Evolutionary conservation across 2,113 vertebrate species (phyloP).

Genomic region (Sander vitreus): DNA sequence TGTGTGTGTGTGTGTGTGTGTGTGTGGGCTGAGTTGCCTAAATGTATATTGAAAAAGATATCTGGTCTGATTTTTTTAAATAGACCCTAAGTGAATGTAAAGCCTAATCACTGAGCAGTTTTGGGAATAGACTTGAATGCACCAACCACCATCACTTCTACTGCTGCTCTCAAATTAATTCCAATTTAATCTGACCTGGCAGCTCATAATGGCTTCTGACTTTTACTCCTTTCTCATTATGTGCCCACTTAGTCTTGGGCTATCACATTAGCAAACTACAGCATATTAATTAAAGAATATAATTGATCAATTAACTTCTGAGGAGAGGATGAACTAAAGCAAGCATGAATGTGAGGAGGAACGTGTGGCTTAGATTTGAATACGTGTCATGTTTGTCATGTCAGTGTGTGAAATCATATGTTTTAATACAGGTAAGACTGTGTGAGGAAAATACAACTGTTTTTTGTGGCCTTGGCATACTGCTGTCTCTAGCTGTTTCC

Average conservation of each 20-base stretch:
- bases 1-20: too few species aligned
- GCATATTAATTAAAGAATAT: constrained; percentile 54
- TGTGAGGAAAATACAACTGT: constrained; percentile 4
- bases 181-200: constrained; percentile 60
- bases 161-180: constrained; percentile 40
- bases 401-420: constrained; percentile 1
- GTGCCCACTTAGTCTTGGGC: constrained; percentile 28
- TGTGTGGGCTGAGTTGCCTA: not conserved
- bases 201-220: constrained; percentile 53
- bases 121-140: constrained; percentile 9
- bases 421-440: not conserved
- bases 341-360: constrained; percentile 15
- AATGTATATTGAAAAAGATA: not conserved
- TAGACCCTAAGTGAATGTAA: constrained; percentile 5
- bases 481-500: constrained; percentile 42
- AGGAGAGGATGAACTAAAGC: constrained; percentile 11
- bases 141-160: constrained; percentile 10
- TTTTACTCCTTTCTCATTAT: constrained; percentile 55
- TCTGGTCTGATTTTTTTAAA: not conserved
- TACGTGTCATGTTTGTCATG: not conserved
- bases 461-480: constrained; percentile 9
- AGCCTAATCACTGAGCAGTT: constrained; percentile 28
- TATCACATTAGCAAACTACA: constrained; percentile 39
- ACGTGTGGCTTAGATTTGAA: not conserved
- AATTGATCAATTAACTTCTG: constrained; percentile 52